These are phyloP conservation scores for Sylvicola cinctus DNA, from an alignment of 2,888 invertebrate species.

Conservation along the genomic window DNA sequence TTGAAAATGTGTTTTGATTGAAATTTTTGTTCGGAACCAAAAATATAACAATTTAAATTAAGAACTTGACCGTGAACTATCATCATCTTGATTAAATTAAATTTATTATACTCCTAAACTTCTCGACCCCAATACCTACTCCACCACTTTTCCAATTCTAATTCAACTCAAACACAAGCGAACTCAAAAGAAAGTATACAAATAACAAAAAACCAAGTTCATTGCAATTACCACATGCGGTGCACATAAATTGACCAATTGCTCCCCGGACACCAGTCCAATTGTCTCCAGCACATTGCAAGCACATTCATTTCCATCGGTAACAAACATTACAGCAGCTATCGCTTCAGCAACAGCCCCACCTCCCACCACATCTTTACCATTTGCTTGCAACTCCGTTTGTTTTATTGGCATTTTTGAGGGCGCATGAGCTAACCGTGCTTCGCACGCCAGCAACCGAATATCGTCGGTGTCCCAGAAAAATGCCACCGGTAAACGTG, in stretches of 20 bases:
- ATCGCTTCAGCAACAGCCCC: constrained; percentile 13
- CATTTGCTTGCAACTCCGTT: not conserved
- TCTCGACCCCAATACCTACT: too few relatives aligned
- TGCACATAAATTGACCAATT: constrained; percentile 21
- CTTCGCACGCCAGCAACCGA: constrained; percentile 69
- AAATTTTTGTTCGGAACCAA: too few relatives aligned
- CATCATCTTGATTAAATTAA: too few relatives aligned
- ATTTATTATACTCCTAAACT: too few relatives aligned
- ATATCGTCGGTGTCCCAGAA: constrained; percentile 81
- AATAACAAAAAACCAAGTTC: not conserved
- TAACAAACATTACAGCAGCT: constrained; percentile 20
- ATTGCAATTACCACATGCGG: constrained; percentile 17
- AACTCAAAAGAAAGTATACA: not conserved
- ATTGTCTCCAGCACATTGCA: constrained; percentile 19
- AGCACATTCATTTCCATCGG: constrained; percentile 15
- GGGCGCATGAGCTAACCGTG: constrained; percentile 23
- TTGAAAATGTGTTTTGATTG: too few relatives aligned
- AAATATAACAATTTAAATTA: too few relatives aligned
- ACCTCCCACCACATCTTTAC: constrained; percentile 1
- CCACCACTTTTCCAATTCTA: too few relatives aligned
- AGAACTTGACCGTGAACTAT: too few relatives aligned
- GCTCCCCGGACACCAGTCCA: constrained; percentile 16
- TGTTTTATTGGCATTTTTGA: too few relatives aligned
- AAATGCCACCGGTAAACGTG: constrained; percentile 35
- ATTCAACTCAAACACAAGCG: too few relatives aligned